These are phyloP conservation scores for Pseudopipra pipra DNA, from an alignment of 2,113 vertebrate species.

Conservation along the genomic window DNA sequence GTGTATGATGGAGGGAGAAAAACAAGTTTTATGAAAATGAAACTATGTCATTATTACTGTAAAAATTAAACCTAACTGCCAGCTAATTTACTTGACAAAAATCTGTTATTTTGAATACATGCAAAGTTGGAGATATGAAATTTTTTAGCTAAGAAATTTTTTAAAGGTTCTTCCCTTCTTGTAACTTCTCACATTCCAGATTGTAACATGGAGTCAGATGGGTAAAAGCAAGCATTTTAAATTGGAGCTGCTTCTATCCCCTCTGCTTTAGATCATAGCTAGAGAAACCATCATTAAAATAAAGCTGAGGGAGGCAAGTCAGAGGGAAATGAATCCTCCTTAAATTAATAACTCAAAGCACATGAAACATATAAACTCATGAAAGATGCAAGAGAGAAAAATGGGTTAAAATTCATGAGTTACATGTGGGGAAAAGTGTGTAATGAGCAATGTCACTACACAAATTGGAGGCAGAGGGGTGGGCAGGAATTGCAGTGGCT, in stretches of 20 bases:
- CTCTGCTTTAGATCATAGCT: not conserved
- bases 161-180: not conserved
- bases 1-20: not conserved
- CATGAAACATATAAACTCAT: not conserved
- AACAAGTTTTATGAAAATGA: slow-evolving; percentile 29
- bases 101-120: not conserved
- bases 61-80: not conserved
- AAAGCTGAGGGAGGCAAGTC: not conserved
- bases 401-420: not conserved
- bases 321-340: not conserved
- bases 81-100: slow-evolving; percentile 1
- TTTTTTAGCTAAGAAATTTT: not conserved
- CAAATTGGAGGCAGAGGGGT: not conserved
- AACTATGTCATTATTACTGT: slow-evolving; percentile 8
- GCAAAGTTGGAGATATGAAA: not conserved
- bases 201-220: not conserved
- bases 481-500: not conserved
- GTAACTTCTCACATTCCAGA: not conserved
- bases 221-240: not conserved
- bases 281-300: not conserved
- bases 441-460: not conserved
- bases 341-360: not conserved
- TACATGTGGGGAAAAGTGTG: not conserved
- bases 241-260: not conserved
- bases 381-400: not conserved